Evolutionary conservation across 2,797 vertebrate genomes (phyloP), one percentile per base, ranked within the genome.

Genomic region (Gymnothorax reevesii): DNA sequence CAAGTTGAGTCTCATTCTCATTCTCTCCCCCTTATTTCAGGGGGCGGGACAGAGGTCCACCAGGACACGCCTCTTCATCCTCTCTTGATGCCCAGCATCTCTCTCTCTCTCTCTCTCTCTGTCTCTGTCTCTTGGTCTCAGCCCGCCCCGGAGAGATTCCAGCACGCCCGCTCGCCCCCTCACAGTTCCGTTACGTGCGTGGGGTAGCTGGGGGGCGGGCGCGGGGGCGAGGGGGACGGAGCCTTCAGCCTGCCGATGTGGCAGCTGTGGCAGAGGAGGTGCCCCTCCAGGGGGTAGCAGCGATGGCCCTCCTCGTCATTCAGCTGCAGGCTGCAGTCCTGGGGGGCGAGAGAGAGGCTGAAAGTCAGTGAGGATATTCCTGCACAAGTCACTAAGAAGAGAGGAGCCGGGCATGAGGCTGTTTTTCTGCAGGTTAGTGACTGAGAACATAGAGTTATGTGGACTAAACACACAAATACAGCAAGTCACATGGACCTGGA

Each of bases 241-340:
- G 95, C 90, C 89, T 97, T 96, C 0, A 99, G 96, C 88, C 98
- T 96, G 88, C 96, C 94, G 94, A 99, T 97, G 84, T 99, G 99
- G 92, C 99, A 99, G 90, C 96, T 60, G 57, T 99, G 99, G 93
- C 99, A 99, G 79, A 99, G 97, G 90, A 99, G 95, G 92, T 98
- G 98, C 25, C 97, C 96, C 52, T 98, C 97, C 85, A 99, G 94
- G 0, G 99, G 99, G 88, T 99, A 99, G 96, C 99, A 99, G 22
- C 98, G 98, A 87, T 97, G 97, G 73, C 97, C 98, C 84, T 99
- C 98, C 87, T 99, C 98, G 12, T 99, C 99, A 0, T 99, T 99
- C 86, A 99, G 95, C 96, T 98, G 98, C 83, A 99, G 96, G 85
- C 96, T 94, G 52, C 99, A 99, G 88, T 99, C 99, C 99, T 99